Conservation (phyloP, 2,888 invertebrate species). For the Ichneumoninae sp. region DNA sequence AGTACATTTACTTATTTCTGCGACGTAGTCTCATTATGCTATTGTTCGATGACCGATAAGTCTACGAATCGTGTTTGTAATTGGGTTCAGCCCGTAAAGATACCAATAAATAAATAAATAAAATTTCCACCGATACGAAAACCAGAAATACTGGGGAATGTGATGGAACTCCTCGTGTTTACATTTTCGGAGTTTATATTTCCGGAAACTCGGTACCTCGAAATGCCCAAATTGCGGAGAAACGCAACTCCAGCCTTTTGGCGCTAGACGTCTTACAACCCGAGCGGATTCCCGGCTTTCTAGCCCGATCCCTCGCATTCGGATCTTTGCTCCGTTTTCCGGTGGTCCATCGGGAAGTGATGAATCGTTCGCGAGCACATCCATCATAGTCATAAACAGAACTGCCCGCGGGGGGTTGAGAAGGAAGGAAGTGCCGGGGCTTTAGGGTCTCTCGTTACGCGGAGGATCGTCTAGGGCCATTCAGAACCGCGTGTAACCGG, state of each 20-base stretch:
- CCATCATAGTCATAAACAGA: conserved; percentile 78
- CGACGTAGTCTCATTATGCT: too few relatives aligned
- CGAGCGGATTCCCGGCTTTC: conserved; percentile 21
- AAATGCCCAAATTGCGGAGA: neutral
- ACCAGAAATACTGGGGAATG: too few relatives aligned
- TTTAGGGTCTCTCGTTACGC: conserved; percentile 30
- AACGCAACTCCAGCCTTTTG: neutral
- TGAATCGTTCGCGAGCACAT: conserved; percentile 75
- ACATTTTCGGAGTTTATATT: too few relatives aligned
- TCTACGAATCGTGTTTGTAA: too few relatives aligned
- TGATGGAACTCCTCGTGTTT: too few relatives aligned
- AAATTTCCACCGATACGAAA: too few relatives aligned
- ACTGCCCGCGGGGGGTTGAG: conserved; percentile 9
- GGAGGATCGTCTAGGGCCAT: neutral
- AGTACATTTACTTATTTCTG: too few relatives aligned
- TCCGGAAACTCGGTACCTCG: too few relatives aligned
- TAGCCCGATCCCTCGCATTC: too few relatives aligned
- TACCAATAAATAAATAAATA: too few relatives aligned
- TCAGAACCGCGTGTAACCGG: conserved; percentile 13
- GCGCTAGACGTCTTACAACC: conserved; percentile 8
- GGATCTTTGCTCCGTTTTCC: conserved; percentile 39
- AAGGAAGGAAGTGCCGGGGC: conserved; percentile 39
- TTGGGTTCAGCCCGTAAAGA: too few relatives aligned
- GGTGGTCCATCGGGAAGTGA: conserved; percentile 70
- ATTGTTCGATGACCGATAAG: too few relatives aligned